phyloP scores from a whole-genome alignment of 64 coral and sea anemone genomes.

The Orbicella faveolata region DNA sequence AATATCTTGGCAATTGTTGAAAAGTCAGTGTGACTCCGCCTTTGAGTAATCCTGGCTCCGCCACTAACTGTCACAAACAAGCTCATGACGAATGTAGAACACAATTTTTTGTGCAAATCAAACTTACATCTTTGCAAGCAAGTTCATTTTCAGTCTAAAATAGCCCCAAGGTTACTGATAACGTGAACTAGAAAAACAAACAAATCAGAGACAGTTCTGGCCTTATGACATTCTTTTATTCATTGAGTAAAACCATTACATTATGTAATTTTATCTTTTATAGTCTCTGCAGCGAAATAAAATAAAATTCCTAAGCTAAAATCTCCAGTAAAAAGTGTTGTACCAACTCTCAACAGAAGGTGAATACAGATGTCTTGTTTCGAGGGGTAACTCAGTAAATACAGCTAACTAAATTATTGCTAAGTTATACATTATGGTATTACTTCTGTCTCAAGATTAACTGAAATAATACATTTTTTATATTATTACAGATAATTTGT shows the following conservation, averaged over 20 bases:
- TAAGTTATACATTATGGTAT: not conserved
- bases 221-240: slow-evolving; percentile 23
- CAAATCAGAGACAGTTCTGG: not conserved
- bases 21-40: too few relatives aligned
- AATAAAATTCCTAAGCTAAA: not conserved
- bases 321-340: not conserved
- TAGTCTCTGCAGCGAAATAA: not conserved
- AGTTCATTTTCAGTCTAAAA: too few relatives aligned
- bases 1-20: too few relatives aligned
- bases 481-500: not conserved
- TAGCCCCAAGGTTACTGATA: too few relatives aligned
- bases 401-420: too few relatives aligned
- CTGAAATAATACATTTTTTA: not conserved
- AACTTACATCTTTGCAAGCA: too few relatives aligned
- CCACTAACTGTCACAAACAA: too few relatives aligned
- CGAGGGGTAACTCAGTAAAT: too few relatives aligned
- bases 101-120: too few relatives aligned
- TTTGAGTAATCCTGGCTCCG: too few relatives aligned
- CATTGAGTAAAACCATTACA: slow-evolving; percentile 37
- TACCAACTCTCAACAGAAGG: not conserved
- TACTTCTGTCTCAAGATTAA: not conserved
- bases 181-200: not conserved
- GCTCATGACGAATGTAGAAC: too few relatives aligned
- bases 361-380: not conserved
- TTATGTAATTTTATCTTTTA: not conserved